Conservation (phyloP, 2,888 invertebrate species). For the Lumbricus terrestris region DNA sequence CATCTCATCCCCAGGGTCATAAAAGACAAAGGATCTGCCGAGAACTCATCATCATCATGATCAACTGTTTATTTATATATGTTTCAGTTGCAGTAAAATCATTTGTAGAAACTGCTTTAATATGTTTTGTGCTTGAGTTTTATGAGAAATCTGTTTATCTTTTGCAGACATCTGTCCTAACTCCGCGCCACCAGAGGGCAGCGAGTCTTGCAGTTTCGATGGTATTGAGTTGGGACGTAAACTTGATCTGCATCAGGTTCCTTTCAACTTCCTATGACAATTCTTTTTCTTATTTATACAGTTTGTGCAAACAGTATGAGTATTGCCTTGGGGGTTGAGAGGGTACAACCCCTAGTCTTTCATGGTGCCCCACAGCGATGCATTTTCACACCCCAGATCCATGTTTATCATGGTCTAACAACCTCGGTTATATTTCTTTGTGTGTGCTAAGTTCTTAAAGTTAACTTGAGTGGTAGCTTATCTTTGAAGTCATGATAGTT, state of each 20-base stretch:
- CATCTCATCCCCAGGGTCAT: too few species aligned
- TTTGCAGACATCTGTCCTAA: conserved; percentile 8
- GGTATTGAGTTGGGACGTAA: not conserved
- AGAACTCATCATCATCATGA: too few species aligned
- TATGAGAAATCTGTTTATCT: not conserved
- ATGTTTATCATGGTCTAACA: too few species aligned
- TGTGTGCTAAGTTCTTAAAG: not conserved
- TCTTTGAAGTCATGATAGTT: not conserved
- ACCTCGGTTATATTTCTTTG: too few species aligned
- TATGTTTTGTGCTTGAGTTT: not conserved
- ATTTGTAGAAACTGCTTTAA: not conserved
- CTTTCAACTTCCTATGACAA: not conserved
- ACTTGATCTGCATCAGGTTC: not conserved
- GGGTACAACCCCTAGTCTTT: too few species aligned
- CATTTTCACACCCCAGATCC: too few species aligned
- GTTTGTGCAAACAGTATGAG: too few species aligned
- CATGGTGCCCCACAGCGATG: too few species aligned
- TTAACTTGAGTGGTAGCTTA: not conserved
- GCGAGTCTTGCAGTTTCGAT: not conserved
- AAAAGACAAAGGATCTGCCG: too few species aligned
- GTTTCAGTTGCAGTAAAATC: too few species aligned
- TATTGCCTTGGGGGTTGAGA: too few species aligned
- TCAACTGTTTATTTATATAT: too few species aligned
- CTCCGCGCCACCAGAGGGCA: not conserved
- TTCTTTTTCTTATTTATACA: not conserved